Percentiles rank a stretch among this genome's conserved stretches.
Conservation (phyloP, 2,113 vertebrate species). For the Orcinus orca region DNA sequence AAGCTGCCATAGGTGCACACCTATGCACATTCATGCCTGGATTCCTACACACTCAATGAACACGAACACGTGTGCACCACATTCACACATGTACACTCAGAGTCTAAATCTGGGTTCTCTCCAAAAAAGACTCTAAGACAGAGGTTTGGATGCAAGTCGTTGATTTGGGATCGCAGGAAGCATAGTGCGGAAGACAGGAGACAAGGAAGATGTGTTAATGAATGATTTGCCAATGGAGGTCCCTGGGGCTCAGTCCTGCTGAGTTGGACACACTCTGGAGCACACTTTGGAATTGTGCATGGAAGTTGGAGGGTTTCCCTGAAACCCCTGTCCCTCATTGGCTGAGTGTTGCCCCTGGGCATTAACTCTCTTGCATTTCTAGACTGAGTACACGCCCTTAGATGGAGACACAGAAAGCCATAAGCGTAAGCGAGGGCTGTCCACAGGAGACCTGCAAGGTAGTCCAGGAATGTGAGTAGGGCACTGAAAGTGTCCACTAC, state of each 20-base stretch:
- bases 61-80: rapidly evolving
- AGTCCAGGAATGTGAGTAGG: not conserved
- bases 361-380: not conserved
- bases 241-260: not conserved
- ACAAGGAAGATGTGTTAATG: not conserved
- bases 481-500: too few species aligned
- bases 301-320: not conserved
- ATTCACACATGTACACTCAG: not conserved
- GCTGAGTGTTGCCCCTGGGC: not conserved
- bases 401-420: not conserved
- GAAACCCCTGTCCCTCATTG: not conserved
- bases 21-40: not conserved
- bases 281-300: not conserved
- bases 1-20: not conserved
- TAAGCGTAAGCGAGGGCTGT: too few species aligned
- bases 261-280: not conserved
- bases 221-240: not conserved
- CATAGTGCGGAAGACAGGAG: not conserved
- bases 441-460: not conserved
- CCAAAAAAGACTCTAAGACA: not conserved
- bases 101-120: not conserved
- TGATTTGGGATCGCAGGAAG: not conserved
- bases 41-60: not conserved
- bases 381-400: not conserved
- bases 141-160: not conserved